Evolutionary conservation across 2,113 vertebrate genomes (phyloP).

Genomic region (Calidris pugnax): DNA sequence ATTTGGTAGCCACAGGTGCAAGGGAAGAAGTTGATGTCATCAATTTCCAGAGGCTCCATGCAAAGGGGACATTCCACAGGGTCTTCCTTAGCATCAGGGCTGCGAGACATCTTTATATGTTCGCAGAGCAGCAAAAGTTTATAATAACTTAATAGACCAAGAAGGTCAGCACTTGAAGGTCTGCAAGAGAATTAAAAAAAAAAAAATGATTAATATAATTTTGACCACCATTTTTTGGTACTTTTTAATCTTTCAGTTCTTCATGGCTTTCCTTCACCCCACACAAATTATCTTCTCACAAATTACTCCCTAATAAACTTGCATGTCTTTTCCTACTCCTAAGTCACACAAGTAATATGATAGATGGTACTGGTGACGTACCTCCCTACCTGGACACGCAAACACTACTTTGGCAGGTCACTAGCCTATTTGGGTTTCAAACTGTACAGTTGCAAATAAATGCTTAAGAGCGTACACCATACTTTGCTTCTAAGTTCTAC

Average conservation of each 20-base stretch:
- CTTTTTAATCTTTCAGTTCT: neutral
- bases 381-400: neutral
- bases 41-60: constrained; percentile 98
- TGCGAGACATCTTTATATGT: constrained; percentile 92
- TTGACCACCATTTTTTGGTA: neutral
- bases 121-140: constrained; percentile 81
- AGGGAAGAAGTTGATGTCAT: constrained; percentile 99
- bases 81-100: constrained; percentile 97
- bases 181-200: constrained; percentile 32
- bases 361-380: neutral
- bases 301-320: neutral
- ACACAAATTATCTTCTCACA: neutral
- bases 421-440: neutral
- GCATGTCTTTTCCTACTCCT: neutral
- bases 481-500: neutral
- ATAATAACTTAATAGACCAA: constrained; percentile 81
- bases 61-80: constrained; percentile 99
- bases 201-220: neutral
- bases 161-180: constrained; percentile 72
- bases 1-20: constrained; percentile 99
- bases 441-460: neutral
- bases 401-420: neutral
- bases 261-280: neutral
- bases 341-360: neutral
- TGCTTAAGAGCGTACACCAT: neutral